Percentiles rank a stretch among this genome's conserved stretches.
phyloP scores from a whole-genome alignment of 2,113 vertebrate genomes.

The Nerophis lumbriciformis region DNA sequence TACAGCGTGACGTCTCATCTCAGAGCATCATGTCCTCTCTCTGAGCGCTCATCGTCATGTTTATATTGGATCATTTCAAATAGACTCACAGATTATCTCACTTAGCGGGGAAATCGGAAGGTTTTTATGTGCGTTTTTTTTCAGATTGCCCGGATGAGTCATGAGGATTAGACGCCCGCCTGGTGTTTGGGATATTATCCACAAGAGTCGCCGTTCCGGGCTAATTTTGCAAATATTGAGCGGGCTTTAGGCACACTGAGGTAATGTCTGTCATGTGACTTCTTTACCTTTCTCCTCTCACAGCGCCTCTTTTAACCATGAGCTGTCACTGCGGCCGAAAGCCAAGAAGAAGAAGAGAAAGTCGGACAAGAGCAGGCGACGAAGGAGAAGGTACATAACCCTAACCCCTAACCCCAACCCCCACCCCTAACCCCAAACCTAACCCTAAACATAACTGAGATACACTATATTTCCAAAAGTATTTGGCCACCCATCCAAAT shows the following conservation, averaged over 20 bases:
- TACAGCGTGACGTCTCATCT: no score
- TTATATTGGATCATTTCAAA: constrained; percentile 43
- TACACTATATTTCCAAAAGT: not conserved
- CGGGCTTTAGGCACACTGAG: not conserved
- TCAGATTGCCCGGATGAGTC: constrained; percentile 26
- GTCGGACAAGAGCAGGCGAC: constrained; percentile 78
- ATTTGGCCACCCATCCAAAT: no score
- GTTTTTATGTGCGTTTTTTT: not conserved
- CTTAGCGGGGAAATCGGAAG: not conserved
- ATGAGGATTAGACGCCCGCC: constrained; percentile 25
- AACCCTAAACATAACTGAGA: no score
- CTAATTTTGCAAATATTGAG: not conserved
- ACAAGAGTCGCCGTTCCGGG: not conserved
- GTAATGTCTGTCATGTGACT: not conserved
- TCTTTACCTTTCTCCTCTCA: constrained; percentile 11
- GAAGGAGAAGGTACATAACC: constrained; percentile 78
- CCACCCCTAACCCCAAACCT: no score
- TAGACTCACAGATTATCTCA: constrained; percentile 40
- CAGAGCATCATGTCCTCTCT: not conserved
- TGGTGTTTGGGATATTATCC: not conserved
- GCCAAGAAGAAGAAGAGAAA: constrained; percentile 93
- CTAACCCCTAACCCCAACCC: no score
- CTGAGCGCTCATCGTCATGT: constrained; percentile 33
- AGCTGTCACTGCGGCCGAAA: constrained; percentile 66
- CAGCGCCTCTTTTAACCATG: constrained; percentile 70